These are phyloP conservation scores for Laupala kohalensis DNA, from an alignment of 1,140 invertebrate genomes.

Conservation along the genomic window DNA sequence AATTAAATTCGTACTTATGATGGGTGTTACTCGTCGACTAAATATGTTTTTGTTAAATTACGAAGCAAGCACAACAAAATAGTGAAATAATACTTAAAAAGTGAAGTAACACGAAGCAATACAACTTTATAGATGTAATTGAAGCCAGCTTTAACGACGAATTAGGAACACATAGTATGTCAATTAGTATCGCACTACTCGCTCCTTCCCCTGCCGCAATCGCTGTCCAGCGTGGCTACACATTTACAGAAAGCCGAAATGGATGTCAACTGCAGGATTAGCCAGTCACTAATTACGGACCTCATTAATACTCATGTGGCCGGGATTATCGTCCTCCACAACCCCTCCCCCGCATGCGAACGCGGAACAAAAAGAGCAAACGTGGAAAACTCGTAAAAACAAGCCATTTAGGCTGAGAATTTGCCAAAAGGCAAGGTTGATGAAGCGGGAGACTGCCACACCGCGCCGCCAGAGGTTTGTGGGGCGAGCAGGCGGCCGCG, in stretches of 20 bases:
- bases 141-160: too few species aligned
- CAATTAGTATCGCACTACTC: too few species aligned
- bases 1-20: too few species aligned
- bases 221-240: too few species aligned
- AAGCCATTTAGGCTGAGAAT: neutral
- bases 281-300: neutral
- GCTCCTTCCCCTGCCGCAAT: too few species aligned
- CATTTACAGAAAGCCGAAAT: neutral
- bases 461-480: neutral
- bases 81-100: too few species aligned
- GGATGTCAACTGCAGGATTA: neutral
- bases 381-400: neutral
- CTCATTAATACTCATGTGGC: neutral
- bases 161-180: too few species aligned
- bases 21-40: too few species aligned
- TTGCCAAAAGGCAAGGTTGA: neutral
- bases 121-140: too few species aligned
- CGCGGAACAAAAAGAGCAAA: neutral
- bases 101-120: too few species aligned
- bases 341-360: neutral
- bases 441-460: neutral
- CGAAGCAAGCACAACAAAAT: too few species aligned
- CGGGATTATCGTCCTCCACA: neutral
- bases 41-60: too few species aligned
- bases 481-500: neutral